A percentile compares a stretch with the other conserved stretches of the same genome.
These are phyloP conservation scores for Crenuchus spilurus DNA, from an alignment of 2,797 vertebrate genomes.

Conservation along the genomic window DNA sequence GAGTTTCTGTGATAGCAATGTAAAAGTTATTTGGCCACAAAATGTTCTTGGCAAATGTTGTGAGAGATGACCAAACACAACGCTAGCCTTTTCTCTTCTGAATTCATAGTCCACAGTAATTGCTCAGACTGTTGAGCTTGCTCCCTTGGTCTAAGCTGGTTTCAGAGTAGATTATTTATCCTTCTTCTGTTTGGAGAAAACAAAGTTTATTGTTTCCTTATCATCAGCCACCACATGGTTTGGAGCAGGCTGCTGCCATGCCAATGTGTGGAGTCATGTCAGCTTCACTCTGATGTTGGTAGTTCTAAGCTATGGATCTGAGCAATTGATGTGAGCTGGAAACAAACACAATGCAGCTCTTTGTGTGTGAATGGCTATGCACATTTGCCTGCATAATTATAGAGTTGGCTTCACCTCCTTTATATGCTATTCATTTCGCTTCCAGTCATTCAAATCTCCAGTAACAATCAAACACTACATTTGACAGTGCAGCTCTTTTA, in stretches of 20 bases:
- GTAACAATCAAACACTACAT: not conserved
- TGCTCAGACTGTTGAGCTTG: not conserved
- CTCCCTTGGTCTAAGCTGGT: not conserved
- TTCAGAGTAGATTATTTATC: constrained; percentile 9
- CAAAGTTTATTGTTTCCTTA: not conserved
- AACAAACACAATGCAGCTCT: constrained; percentile 40
- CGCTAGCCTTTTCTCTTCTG: not conserved
- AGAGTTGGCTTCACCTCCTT: not conserved
- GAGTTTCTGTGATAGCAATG: not conserved
- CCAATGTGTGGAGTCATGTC: constrained; percentile 55
- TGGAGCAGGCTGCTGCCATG: not conserved
- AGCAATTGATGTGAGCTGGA: constrained; percentile 4
- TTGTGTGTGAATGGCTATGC: constrained; percentile 26
- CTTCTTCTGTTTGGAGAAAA: not conserved
- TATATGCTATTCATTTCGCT: not conserved
- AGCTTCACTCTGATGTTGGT: constrained; percentile 52
- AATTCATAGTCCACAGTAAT: not conserved
- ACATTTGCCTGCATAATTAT: constrained; percentile 14
- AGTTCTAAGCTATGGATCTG: constrained; percentile 25
- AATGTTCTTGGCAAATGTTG: not conserved
- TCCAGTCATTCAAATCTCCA: not conserved
- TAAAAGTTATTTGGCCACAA: not conserved
- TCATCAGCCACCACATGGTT: constrained; percentile 19
- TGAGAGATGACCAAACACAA: not conserved
- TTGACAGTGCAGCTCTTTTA: not conserved